Percentiles rank a stretch among this genome's conserved stretches.
Conservation (phyloP, 2,888 invertebrate species). For the Ectropis crepuscularia region DNA sequence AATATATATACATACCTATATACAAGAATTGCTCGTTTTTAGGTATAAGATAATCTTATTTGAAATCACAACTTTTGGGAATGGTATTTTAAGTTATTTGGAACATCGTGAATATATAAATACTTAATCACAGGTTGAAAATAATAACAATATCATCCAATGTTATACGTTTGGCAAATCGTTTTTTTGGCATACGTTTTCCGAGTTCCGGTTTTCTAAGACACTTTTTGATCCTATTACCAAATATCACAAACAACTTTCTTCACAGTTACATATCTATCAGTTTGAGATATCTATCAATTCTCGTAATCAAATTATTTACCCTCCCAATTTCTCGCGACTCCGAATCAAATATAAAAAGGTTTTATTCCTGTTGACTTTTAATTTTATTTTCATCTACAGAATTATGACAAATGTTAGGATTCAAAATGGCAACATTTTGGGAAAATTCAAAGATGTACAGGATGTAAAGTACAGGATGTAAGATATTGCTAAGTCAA, state of each 20-base stretch:
- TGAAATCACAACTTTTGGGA: no score
- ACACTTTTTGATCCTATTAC: not conserved
- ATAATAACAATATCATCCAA: no score
- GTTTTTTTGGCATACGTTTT: no score
- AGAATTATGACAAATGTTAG: constrained; percentile 15
- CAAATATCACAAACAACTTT: not conserved
- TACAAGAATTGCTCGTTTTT: no score
- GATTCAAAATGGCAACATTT: not conserved
- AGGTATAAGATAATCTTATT: no score
- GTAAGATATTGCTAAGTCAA: no score
- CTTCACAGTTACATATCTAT: constrained; percentile 1
- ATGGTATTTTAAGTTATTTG: no score
- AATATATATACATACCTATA: no score
- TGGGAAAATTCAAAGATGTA: not conserved
- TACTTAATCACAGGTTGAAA: no score
- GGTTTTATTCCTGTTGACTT: constrained; percentile 43
- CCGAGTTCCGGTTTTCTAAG: not conserved
- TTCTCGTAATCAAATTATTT: constrained; percentile 42
- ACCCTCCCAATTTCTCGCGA: constrained; percentile 36
- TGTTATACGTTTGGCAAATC: no score
- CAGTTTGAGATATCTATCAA: not conserved
- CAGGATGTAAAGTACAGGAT: no score
- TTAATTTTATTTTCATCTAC: constrained; percentile 38
- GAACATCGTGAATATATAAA: no score
- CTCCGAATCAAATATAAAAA: constrained; percentile 42